phyloP scores from a whole-genome alignment of 2,888 invertebrate genomes.

The Dicycla oo region DNA sequence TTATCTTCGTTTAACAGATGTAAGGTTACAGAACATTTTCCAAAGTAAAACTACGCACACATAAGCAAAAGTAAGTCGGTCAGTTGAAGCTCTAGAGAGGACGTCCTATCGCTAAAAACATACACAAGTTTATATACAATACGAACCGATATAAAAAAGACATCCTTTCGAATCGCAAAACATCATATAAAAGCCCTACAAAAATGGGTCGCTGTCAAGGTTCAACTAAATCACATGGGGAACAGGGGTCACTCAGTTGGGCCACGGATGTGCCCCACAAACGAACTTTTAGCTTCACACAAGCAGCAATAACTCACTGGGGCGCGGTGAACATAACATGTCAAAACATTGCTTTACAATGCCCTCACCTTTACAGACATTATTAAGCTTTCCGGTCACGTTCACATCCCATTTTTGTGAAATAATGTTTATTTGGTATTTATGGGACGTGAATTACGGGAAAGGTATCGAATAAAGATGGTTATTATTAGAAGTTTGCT shows the following conservation, averaged over 20 bases:
- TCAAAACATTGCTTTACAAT: conserved; percentile 43
- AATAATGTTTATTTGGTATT: conserved; percentile 42
- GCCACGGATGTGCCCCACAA: conserved; percentile 8
- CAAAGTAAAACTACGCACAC: neutral
- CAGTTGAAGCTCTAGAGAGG: neutral
- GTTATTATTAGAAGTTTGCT: conserved; percentile 16
- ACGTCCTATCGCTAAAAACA: neutral
- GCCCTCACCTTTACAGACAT: conserved; percentile 37
- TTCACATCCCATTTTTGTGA: conserved; percentile 32
- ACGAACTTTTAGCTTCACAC: conserved; percentile 15
- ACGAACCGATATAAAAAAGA: neutral
- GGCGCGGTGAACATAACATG: conserved; percentile 16
- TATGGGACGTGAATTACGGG: conserved; percentile 26
- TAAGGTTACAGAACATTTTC: conserved; percentile 1
- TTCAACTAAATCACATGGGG: conserved; percentile 21
- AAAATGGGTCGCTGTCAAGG: conserved; percentile 19
- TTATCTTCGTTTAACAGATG: conserved; percentile 16
- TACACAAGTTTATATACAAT: conserved; percentile 3
- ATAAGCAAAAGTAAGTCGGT: neutral
- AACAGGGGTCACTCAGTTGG: conserved; percentile 13
- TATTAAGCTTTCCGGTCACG: conserved; percentile 51
- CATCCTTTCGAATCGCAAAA: conserved; percentile 12
- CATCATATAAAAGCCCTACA: neutral
- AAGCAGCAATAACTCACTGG: conserved; percentile 28
- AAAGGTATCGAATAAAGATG: conserved; percentile 8